Evolutionary conservation across 1,140 invertebrate genomes (phyloP), one percentile per base, ranked within the genome.

Genomic region (Eulimnadia texana): DNA sequence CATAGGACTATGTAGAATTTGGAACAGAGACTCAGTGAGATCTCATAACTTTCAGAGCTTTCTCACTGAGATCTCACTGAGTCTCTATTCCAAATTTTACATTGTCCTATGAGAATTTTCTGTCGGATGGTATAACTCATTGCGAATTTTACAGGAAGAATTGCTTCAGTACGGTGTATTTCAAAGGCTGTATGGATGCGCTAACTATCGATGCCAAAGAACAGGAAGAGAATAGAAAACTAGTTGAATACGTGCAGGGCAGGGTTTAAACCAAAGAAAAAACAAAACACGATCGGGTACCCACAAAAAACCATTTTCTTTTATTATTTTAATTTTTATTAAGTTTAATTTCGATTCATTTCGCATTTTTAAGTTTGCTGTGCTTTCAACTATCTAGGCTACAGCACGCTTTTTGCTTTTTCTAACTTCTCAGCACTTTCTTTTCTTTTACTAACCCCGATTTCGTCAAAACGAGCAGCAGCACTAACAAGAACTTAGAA

Each of bases 131-230:
- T 64, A 10, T 56, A 47, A 49, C 29, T 62, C 33, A 20, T 29
- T 58, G 19, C 65, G 69, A 78, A 28, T 9, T 63, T 60, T 78
- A 69, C 83, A 92, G 88, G 81, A 82, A 87, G 80, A 82, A 90
- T 77, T 93, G 90, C 81, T 93, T 92, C 77, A 90, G 85, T 68
- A 83, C 88, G 74, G 80, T 84, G 70, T 91, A 88, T 79, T 95
- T 94, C 82, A 88, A 89, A 71, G 84, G 85, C 70, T 94, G 91
- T 77, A 77, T 92, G 71, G 85, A 92, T 71, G 85, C 87, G 63
- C 79, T 94, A 65, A 82, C 89, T 69, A 78, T 90, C 65, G 80
- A 82, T 67, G 86, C 90, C 69, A 65, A 71, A 90, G 71, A 80
- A 88, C 74, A 82, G 84, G 72, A 89, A 78, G 80, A 76, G 65